Evolutionary conservation across 2,113 vertebrate species (phyloP), one percentile per base, ranked within the genome.

Genomic region (Labrus mixtus): DNA sequence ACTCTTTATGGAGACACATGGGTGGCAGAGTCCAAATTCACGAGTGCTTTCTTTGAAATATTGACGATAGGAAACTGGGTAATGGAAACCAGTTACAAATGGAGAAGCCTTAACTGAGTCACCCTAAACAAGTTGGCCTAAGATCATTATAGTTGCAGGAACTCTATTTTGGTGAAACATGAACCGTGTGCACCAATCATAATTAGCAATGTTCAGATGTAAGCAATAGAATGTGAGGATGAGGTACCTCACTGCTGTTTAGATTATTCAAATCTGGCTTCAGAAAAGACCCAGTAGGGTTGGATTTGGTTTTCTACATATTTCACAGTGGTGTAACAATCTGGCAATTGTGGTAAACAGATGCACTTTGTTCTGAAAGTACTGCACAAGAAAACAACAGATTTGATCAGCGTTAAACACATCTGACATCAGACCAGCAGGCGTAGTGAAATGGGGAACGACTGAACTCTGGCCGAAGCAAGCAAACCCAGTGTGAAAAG

Each of bases 401-500:
- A 60, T 39, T 37, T 33, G 46, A 48, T 50, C 56, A 39, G 13
- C 43, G 43, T 13, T 63, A 22, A 25, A 62, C 29, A 19, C 56
- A 8, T 33, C 53, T 46, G 57, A 22, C 55, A 76, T 71, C 1
- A 3, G 68, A 70, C 16, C 65, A 58, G 43, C 25, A 25, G 36
- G 48, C 7, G 13, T 23, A 10, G 16, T 61, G 46, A 48, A 60
- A 58, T n/a, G 22, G 20, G 20, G 22, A 43, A 68, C 46, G 57
- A 43, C 6, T 53, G 19, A 68, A 76, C 65, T 74, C 46, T 54
- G 56, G 51, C n/a, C 16, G 62, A 71, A 71, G 54, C 29, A 48
- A 54, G 41, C 2, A 0, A 75, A 61, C 37, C 16, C 53, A 55
- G 63, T 51, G 61, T 68, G 62, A 79, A 82, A 76, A 73, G 1